Base-by-base conservation (phyloP, 2,888 invertebrate species). In the Cantharis nigra region DNA sequence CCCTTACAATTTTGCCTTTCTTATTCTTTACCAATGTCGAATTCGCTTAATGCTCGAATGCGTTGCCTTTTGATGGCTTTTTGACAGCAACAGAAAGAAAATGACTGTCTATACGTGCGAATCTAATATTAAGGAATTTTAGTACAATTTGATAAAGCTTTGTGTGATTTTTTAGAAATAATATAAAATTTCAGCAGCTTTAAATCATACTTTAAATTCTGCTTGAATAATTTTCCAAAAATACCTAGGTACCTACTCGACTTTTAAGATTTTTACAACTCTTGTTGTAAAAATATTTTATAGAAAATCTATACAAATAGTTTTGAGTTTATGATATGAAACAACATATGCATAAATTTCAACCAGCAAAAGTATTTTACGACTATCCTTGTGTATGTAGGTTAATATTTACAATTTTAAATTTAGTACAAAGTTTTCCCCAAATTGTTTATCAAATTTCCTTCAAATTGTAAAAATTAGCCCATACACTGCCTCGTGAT, bases 11-110 rank as follows among this genome's bases (percentile, higher is more conserved):
- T 69, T 70, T 64, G 28, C 69, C 28, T 23, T 62, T 74, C 69
- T 62, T 77, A 74, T 65, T 69, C 74, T 77, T 71, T 74, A 69
- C 74, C 69, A 71, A 70, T 74, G 71, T 65, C 71, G 69, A 74
- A 74, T 74, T 74, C 74, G n/a, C 73, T 77, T 77, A 71, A 74
- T 77, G 77, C 77, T 77, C 14, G 65, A 70, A 20, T 77, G 77
- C 71, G 70, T 70, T 62, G 26, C 63, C 33, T 74, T 77, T 77
- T 77, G 71, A 77, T 74, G 74, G 63, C 74, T 73, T 28, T 73
- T 30, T 69, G 71, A 70, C 49, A 67, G 26, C 65, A 26, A 67
- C 26, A n/a, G 26, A 67, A 23, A 67, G 65, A 23, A 26, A 67
- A 67, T 49, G 49, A 49, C 49, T 49, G 49, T 49, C 49, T 49